Percentiles rank a stretch among this genome's conserved stretches.
These are phyloP conservation scores for Lytechinus variegatus DNA, from an alignment of 35 echinoderm and acorn worm genomes.

Conservation along the genomic window DNA sequence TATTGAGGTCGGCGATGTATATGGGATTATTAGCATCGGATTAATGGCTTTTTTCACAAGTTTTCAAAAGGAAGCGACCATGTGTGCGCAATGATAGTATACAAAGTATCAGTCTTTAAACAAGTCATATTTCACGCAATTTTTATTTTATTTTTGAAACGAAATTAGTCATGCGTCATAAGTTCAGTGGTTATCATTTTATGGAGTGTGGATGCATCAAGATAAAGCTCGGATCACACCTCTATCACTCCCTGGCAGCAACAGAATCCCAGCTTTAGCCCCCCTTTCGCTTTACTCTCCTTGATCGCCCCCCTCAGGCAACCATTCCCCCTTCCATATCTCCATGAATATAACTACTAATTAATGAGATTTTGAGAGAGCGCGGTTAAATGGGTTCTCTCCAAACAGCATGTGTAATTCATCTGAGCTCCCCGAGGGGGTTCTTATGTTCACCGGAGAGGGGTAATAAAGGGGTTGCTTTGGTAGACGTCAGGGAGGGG, in stretches of 20 bases:
- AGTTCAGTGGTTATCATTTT: not conserved
- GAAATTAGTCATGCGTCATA: not conserved
- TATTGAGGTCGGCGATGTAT: too few species aligned
- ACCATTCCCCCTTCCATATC: not conserved
- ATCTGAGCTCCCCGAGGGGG: not conserved
- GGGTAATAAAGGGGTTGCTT: not conserved
- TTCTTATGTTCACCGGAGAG: slow-evolving; percentile 15
- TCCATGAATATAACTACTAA: slow-evolving; percentile 42
- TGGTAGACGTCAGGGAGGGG: not conserved
- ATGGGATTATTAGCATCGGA: too few species aligned
- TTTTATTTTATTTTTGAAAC: too few species aligned
- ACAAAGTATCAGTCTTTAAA: too few species aligned
- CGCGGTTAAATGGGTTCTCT: slow-evolving; percentile 7
- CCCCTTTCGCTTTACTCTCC: slow-evolving; percentile 4
- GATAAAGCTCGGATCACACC: not conserved
- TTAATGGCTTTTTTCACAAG: too few species aligned
- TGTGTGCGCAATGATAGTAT: too few species aligned
- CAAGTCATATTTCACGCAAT: too few species aligned
- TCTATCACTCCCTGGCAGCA: not conserved
- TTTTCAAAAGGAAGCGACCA: too few species aligned
- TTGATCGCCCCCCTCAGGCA: not conserved
- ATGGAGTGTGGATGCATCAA: not conserved
- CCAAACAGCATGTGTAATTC: slow-evolving; percentile 39
- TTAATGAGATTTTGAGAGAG: slow-evolving; percentile 43
- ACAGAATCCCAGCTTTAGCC: not conserved